These are phyloP conservation scores for Poeciliopsis paucimaculata DNA, from an alignment of 2,797 vertebrate genomes.

Conservation along the genomic window DNA sequence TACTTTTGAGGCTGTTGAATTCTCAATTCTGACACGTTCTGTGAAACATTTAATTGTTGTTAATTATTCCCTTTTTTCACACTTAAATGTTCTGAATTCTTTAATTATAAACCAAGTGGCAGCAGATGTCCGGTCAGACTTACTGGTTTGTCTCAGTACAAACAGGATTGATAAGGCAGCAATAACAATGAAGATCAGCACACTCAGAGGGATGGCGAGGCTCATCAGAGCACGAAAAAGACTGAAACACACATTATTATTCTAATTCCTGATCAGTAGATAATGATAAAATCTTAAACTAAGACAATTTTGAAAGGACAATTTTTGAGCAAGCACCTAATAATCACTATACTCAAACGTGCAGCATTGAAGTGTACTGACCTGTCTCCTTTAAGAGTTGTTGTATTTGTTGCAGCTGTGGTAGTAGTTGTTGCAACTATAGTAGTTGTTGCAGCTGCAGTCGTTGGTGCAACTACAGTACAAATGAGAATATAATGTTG, in stretches of 20 bases:
- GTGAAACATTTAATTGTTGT: neutral
- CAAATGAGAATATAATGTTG: neutral
- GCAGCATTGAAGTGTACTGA: slow-evolving; percentile 14
- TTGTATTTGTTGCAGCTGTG: too few relatives aligned
- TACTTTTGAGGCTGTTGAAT: slow-evolving; percentile 21
- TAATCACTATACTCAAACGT: neutral
- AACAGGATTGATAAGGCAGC: slow-evolving; percentile 31
- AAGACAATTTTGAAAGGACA: neutral
- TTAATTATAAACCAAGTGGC: neutral
- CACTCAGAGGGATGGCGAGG: slow-evolving; percentile 39
- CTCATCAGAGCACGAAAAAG: fast-evolving
- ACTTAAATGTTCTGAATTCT: neutral
- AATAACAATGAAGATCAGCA: slow-evolving; percentile 36
- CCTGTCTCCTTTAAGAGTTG: neutral
- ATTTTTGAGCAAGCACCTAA: neutral
- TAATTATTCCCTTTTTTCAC: neutral
- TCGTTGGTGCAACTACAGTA: neutral
- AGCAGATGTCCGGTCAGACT: slow-evolving; percentile 3
- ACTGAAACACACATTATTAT: slow-evolving; percentile 14
- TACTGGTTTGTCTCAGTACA: slow-evolving; percentile 38
- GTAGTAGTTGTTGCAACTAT: neutral
- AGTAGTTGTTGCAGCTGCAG: neutral
- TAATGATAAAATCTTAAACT: neutral
- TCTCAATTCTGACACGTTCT: slow-evolving; percentile 19
- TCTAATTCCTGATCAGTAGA: neutral